phyloP scores from a whole-genome alignment of 35 echinoderm and acorn worm species.

The Lytechinus variegatus region DNA sequence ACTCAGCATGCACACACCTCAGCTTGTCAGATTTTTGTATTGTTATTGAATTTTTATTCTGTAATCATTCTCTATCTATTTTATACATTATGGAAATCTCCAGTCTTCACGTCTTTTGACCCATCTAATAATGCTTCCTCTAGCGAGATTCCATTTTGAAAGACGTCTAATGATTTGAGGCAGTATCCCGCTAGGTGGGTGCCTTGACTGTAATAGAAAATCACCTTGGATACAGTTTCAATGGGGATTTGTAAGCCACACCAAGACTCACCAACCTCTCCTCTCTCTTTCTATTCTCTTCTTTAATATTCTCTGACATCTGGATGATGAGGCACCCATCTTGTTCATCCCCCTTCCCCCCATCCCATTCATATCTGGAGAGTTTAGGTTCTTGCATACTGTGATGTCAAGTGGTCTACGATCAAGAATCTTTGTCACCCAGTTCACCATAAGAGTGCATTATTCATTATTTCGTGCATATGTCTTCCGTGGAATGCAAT shows the following conservation, averaged over 20 bases:
- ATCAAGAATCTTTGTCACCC: background rate
- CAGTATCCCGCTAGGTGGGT: background rate
- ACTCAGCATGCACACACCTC: background rate
- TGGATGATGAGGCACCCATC: background rate
- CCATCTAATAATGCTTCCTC: background rate
- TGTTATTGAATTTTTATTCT: background rate
- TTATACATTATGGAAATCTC: background rate
- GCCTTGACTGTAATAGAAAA: background rate
- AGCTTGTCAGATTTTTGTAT: background rate
- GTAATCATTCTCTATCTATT: background rate
- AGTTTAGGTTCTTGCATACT: background rate
- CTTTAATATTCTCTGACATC: background rate
- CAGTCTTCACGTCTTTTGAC: background rate
- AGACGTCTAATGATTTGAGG: background rate
- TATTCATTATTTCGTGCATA: background rate
- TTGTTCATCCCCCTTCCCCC: background rate
- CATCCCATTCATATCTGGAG: background rate
- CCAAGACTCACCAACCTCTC: background rate
- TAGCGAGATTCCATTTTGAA: background rate
- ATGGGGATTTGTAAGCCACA: slow-evolving; percentile 10
- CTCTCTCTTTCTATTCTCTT: background rate
- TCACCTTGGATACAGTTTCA: background rate
- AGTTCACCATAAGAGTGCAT: background rate
- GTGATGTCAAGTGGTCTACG: background rate
- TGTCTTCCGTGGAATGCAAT: background rate